These are phyloP conservation scores for Linepithema humile DNA, from an alignment of 1,140 invertebrate species.

Conservation along the genomic window DNA sequence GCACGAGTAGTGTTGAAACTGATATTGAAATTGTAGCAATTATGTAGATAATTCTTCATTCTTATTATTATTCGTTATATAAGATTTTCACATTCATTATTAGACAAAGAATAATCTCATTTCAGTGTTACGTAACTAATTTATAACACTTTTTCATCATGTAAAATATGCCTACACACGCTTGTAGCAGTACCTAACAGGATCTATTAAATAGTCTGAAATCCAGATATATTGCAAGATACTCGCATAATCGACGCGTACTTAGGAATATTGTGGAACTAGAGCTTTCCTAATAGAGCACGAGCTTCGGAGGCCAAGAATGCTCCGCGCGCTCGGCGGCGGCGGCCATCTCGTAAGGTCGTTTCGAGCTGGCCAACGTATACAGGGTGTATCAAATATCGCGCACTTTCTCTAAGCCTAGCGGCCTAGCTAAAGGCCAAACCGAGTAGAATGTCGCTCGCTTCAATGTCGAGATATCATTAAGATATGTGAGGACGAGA, in stretches of 20 bases:
- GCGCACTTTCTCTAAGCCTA: slow-evolving; percentile 37
- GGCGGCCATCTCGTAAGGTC: slow-evolving; percentile 51
- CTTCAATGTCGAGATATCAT: slow-evolving; percentile 26
- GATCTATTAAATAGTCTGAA: not conserved
- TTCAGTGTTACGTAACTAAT: not conserved
- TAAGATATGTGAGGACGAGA: not conserved
- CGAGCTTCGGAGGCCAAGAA: slow-evolving; percentile 38
- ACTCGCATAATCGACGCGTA: not conserved
- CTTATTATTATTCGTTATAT: not conserved
- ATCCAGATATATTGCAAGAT: not conserved
- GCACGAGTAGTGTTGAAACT: not conserved
- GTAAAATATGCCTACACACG: not conserved
- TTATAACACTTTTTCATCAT: not conserved
- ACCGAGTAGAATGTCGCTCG: slow-evolving; percentile 19
- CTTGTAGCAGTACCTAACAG: not conserved
- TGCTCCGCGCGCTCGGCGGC: slow-evolving; percentile 16
- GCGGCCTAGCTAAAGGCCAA: slow-evolving; percentile 21
- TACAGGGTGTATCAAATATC: slow-evolving; percentile 55
- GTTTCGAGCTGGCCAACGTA: slow-evolving; percentile 51
- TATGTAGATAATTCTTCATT: not conserved
- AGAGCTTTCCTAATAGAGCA: slow-evolving; percentile 46
- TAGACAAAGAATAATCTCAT: not conserved
- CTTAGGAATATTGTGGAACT: slow-evolving; percentile 3
- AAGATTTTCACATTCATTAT: not conserved
- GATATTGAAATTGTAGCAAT: not conserved